Evolutionary conservation across 2,888 invertebrate genomes (phyloP).

Genomic region (Torymus aiolomorphi): DNA sequence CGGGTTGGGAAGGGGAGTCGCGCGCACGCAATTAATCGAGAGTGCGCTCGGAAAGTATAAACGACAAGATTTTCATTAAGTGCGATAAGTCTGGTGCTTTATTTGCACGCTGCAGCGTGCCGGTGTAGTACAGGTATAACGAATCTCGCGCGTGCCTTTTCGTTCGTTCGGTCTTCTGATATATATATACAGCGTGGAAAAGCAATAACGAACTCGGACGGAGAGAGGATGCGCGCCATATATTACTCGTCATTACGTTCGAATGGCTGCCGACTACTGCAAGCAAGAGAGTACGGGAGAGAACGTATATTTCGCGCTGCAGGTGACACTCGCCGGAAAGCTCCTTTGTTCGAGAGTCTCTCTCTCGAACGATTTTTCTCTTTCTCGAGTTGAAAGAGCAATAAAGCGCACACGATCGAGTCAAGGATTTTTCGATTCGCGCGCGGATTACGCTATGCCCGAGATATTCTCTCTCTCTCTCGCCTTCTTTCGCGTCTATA

Average conservation of each 20-base stretch:
- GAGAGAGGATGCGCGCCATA: background rate
- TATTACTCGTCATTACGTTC: slow-evolving; percentile 43
- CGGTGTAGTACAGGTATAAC: background rate
- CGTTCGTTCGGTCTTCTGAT: too few species aligned
- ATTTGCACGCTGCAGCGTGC: background rate
- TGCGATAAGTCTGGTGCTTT: slow-evolving; percentile 36
- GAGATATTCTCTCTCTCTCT: too few species aligned
- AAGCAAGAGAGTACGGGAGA: too few species aligned
- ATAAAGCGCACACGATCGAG: background rate
- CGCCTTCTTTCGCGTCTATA: too few species aligned
- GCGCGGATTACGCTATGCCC: background rate
- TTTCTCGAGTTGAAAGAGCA: background rate
- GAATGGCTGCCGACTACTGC: background rate
- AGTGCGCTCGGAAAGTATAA: slow-evolving; percentile 18
- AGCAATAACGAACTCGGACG: background rate
- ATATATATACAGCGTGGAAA: too few species aligned
- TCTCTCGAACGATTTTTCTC: background rate
- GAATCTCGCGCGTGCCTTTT: too few species aligned
- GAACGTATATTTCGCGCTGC: slow-evolving; percentile 25
- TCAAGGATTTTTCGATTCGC: too few species aligned
- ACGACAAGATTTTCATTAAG: slow-evolving; percentile 45
- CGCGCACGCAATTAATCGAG: slow-evolving; percentile 30
- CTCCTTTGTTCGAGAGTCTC: background rate
- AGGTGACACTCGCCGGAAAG: slow-evolving; percentile 27
- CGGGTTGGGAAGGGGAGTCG: too few species aligned